Base-by-base conservation (phyloP, 2,888 invertebrate genomes). In the Selenia dentaria region DNA sequence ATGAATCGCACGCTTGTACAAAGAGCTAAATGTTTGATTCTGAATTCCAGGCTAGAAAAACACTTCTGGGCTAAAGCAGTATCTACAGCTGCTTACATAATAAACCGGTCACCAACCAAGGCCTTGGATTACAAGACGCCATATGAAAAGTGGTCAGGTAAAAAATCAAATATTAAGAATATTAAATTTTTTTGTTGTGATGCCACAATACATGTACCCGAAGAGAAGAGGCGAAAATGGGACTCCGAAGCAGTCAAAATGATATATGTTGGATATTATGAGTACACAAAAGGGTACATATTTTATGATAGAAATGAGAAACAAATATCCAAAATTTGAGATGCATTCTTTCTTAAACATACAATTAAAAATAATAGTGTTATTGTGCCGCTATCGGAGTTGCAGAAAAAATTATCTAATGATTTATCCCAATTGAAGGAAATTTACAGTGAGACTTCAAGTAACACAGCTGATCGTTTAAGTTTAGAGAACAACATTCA, bases 151-250 rank as follows among this genome's bases (percentile, higher is more conserved):
- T 48, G 42, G 41, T 13, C 24, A 4, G 34, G 34, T 31, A 24
- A 34, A 6, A 41, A 37, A 18, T 42, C 42, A 8, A 13, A 41
- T 25, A 1, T 48, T 14, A 11, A n/a, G 3, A 18, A 48, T 13
- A 12, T 45, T 11, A 22, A 22, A 8, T 29, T 39, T 3, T 84
- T 86, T 69, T 83, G 80, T 6, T 51, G 35, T 4, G 25, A 44
- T n/a, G 59, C 35, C 4, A 64, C 62, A 59, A 55, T 57, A 0
- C 48, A 54, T 31, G 22, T 59, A 2, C 51, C 61, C 2, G 54
- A 54, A 28, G 42, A 52, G 46, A 51, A 44, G 12, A 13, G 42
- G 20, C 18, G 9, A 11, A 41, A 50, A 34, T 39, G 43, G 34
- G 25, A 35, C 8, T 6, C 11, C 3, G 25, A 35, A 14, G 11